Evolutionary conservation across 2,888 invertebrate species (phyloP).

Genomic region (Acleris cristana): DNA sequence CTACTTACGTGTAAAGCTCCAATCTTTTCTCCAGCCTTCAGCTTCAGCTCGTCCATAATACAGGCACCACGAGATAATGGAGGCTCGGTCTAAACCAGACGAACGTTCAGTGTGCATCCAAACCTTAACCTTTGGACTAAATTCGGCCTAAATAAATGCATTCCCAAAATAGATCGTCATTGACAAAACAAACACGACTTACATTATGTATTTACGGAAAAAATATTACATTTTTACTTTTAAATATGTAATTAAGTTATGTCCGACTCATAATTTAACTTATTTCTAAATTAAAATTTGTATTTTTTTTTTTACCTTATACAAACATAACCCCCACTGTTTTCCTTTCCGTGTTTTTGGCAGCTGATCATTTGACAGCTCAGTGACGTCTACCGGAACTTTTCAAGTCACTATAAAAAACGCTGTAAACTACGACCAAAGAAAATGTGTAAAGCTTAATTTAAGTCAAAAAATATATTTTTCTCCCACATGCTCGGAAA

Average conservation of each 20-base stretch:
- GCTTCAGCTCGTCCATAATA: conserved; percentile 77
- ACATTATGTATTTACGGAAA: not conserved
- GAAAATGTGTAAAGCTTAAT: not conserved
- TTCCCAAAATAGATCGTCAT: conserved; percentile 72
- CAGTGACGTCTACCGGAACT: conserved; percentile 15
- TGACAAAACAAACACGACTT: conserved; percentile 11
- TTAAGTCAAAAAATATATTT: not conserved
- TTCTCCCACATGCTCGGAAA: too few relatives aligned
- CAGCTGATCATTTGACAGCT: conserved; percentile 32
- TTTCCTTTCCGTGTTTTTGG: conserved; percentile 35
- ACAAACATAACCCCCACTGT: conserved; percentile 65
- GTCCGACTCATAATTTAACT: conserved; percentile 7
- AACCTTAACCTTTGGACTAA: conserved; percentile 80
- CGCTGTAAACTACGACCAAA: not conserved
- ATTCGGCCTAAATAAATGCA: conserved; percentile 69
- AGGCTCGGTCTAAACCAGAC: conserved; percentile 59
- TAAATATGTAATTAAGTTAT: not conserved
- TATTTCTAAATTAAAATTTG: conserved; percentile 16
- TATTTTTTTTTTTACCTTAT: conserved; percentile 50
- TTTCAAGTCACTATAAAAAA: conserved; percentile 6
- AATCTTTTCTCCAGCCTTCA: conserved; percentile 75
- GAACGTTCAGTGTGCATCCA: conserved; percentile 65
- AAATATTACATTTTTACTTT: not conserved
- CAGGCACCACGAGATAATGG: conserved; percentile 53
- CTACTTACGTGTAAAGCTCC: conserved; percentile 78